phyloP scores from a whole-genome alignment of 1,140 invertebrate genomes.

The Drepana arcuata region DNA sequence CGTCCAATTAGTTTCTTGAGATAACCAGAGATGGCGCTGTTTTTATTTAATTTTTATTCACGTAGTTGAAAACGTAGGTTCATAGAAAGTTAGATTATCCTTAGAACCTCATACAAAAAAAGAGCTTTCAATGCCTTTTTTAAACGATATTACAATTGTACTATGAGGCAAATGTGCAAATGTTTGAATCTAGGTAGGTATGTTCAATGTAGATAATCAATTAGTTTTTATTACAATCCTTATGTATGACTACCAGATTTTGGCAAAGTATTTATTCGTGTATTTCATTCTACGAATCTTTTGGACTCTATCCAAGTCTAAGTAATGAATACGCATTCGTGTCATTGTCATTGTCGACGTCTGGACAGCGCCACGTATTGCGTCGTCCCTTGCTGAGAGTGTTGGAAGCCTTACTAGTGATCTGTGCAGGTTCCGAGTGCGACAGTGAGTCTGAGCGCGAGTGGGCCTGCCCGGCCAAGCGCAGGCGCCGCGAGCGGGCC shows the following conservation, averaged over 20 bases:
- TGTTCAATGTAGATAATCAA: background rate
- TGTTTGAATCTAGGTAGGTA: background rate
- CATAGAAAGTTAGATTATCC: too few relatives aligned
- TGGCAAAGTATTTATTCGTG: conserved; percentile 10
- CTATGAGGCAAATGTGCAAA: too few relatives aligned
- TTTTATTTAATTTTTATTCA: background rate
- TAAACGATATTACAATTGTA: too few relatives aligned
- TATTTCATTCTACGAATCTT: conserved; percentile 15
- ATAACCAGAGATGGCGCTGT: conserved; percentile 31
- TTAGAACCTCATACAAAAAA: too few relatives aligned
- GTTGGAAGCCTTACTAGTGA: too few relatives aligned
- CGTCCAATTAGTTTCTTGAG: too few relatives aligned
- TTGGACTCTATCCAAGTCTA: conserved; percentile 40
- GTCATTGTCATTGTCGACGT: conserved; percentile 59
- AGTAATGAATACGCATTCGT: conserved; percentile 24
- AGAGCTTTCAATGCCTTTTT: too few relatives aligned
- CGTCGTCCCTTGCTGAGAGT: background rate
- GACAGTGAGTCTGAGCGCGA: conserved; percentile 80
- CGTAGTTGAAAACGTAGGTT: too few relatives aligned
- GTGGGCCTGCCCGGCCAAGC: conserved; percentile 83
- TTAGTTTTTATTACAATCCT: too few relatives aligned
- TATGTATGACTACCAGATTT: conserved; percentile 5
- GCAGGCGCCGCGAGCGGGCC: conserved; percentile 74
- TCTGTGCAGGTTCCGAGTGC: conserved; percentile 58
- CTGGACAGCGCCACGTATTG: conserved; percentile 19